These are phyloP conservation scores for Stylophora pistillata DNA, from an alignment of 64 coral and sea anemone genomes.

Conservation along the genomic window DNA sequence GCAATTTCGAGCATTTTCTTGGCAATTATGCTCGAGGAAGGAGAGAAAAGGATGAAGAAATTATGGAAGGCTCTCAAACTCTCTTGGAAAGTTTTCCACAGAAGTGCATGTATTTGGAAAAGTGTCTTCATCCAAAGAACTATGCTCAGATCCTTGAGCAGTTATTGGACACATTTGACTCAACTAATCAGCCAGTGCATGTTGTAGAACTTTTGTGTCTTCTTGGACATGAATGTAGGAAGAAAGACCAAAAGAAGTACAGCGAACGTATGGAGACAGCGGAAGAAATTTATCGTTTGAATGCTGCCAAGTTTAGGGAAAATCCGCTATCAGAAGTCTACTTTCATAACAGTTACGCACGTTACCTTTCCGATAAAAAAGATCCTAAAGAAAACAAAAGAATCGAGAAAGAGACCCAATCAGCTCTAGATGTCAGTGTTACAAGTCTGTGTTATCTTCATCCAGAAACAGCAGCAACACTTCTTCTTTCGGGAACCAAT, in stretches of 20 bases:
- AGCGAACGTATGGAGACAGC: slow-evolving; percentile 4
- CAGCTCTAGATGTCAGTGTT: background rate
- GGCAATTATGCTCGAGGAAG: background rate
- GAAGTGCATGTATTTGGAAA: slow-evolving; percentile 28
- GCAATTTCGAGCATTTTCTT: slow-evolving; percentile 41
- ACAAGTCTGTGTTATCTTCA: background rate
- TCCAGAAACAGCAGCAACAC: background rate
- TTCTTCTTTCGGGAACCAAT: background rate
- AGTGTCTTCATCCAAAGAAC: slow-evolving; percentile 23
- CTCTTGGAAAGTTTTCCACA: background rate
- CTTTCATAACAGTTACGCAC: slow-evolving; percentile 28
- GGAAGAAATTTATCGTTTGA: background rate
- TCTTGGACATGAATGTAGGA: slow-evolving; percentile 52
- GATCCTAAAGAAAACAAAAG: no score
- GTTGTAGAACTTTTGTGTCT: slow-evolving; percentile 26
- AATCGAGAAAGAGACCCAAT: background rate
- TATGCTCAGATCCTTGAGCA: background rate
- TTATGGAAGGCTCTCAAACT: no score
- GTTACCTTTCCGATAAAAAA: background rate
- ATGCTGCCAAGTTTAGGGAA: background rate
- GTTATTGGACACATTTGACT: background rate
- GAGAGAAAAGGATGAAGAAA: background rate
- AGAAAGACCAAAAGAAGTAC: slow-evolving; percentile 5
- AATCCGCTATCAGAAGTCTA: background rate
- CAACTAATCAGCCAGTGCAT: background rate